Conservation (phyloP, 2,888 invertebrate species). For the Pycnomerus fuliginosus region DNA sequence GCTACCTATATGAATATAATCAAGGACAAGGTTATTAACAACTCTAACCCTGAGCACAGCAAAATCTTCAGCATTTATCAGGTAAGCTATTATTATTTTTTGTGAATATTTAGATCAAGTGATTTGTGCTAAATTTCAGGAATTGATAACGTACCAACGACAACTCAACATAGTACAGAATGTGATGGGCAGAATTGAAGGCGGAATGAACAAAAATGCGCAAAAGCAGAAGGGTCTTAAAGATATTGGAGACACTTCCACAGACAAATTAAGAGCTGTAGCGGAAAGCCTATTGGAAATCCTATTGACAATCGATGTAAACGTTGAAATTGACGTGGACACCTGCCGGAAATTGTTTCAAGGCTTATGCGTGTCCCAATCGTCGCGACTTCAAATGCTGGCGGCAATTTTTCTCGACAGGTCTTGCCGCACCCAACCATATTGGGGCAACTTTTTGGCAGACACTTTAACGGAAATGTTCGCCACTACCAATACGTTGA, state of each 20-base stretch:
- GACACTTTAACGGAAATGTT: constrained; percentile 78
- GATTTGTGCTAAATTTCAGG: constrained; percentile 54
- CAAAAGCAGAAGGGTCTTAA: constrained; percentile 5
- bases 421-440: constrained; percentile 48
- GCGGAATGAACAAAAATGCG: constrained; percentile 35
- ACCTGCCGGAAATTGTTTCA: constrained; percentile 67
- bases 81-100: constrained; percentile 34
- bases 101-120: background rate
- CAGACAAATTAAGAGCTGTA: constrained; percentile 80
- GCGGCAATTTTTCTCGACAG: constrained; percentile 77
- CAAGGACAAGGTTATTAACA: constrained; percentile 41
- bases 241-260: constrained; percentile 61
- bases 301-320: constrained; percentile 57
- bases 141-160: constrained; percentile 85
- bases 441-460: constrained; percentile 92
- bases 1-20: constrained; percentile 72
- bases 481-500: constrained; percentile 73
- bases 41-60: constrained; percentile 50
- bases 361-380: constrained; percentile 74
- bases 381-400: constrained; percentile 76
- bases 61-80: constrained; percentile 58
- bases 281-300: constrained; percentile 82
- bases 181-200: constrained; percentile 73
- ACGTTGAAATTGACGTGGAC: constrained; percentile 45
- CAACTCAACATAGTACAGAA: constrained; percentile 82